Evolutionary conservation across 1,140 invertebrate genomes (phyloP).

Genomic region (Prorops nasuta): DNA sequence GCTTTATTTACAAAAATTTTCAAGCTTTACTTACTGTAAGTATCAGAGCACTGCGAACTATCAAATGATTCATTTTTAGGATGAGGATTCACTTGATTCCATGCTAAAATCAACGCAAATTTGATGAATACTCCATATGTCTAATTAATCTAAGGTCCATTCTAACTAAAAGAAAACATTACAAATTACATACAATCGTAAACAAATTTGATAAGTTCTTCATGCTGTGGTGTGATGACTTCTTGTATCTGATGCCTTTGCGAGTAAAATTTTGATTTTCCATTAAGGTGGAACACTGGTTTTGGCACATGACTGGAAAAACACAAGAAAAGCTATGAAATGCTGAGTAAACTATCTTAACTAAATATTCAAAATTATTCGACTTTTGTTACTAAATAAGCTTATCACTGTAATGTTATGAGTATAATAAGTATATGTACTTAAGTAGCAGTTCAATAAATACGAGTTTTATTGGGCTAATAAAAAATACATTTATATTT

Average conservation of each 20-base stretch:
- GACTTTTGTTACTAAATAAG: conserved; percentile 11
- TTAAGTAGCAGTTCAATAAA: no score
- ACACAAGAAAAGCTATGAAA: conserved; percentile 11
- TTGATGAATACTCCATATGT: background rate
- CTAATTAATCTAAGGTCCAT: no score
- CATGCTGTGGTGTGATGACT: conserved; percentile 69
- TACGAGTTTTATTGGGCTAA: no score
- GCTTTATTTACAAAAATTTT: conserved; percentile 2
- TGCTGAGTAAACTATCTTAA: background rate
- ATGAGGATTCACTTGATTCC: conserved; percentile 43
- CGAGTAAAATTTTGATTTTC: conserved; percentile 62
- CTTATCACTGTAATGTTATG: background rate
- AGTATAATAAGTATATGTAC: background rate
- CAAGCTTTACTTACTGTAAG: conserved; percentile 33
- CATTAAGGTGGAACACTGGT: conserved; percentile 71
- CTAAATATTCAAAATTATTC: conserved; percentile 27
- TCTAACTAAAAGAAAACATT: no score
- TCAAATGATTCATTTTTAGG: conserved; percentile 36
- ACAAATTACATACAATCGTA: conserved; percentile 65
- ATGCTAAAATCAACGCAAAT: conserved; percentile 33
- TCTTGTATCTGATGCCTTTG: conserved; percentile 63
- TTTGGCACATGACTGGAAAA: conserved; percentile 63
- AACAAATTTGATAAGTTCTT: conserved; percentile 73
- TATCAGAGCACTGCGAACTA: conserved; percentile 36
- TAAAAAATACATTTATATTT: no score